Evolutionary conservation across 2,797 vertebrate genomes (phyloP), one percentile per base, ranked within the genome.

Genomic region (Clarias platycephalus): DNA sequence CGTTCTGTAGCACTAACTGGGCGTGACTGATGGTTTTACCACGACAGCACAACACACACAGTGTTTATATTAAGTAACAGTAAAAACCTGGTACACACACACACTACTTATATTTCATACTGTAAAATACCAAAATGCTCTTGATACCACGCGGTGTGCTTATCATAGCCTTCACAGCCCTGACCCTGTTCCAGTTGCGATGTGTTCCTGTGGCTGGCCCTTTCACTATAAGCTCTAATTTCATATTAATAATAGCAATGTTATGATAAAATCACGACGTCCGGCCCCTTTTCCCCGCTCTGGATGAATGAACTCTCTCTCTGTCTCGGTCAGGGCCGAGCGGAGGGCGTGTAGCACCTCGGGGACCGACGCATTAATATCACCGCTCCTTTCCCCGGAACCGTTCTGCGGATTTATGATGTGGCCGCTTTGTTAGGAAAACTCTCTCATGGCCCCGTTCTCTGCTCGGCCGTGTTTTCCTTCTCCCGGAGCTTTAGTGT

Each of bases 401-500:
- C 57, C 49, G 44, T 34, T 57, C 60, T 80, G 76, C 55, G 85
- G 89, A 91, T 90, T 91, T 91, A 91, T 88, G 83, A 82, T 78
- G 74, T 76, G 86, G 83, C 83, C 84, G 84, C 88, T 87, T 89
- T 88, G 88, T 89, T 90, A 90, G 86, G 87, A 90, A 89, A 90
- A 89, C 88, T 89, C 88, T 88, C 89, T 89, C 86, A 84, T 83
- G 88, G 83, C 77, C 83, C 77, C 86, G 86, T 89, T 89, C 80
- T 13, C 63, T 28, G 83, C 86, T 20, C 75, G 64, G 86, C 83
- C 78, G 12, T 90, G 90, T 90, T 91, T 91, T 91, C 87, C 86
- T 91, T 91, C 84, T 91, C 91, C 89, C 84, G 91, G 84, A 88
- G 91, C 89, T 90, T 91, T 90, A 89, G 85, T 89, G 88, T 86